Evolutionary conservation across 1,140 invertebrate species (phyloP).

Genomic region (Halyomorpha halys): DNA sequence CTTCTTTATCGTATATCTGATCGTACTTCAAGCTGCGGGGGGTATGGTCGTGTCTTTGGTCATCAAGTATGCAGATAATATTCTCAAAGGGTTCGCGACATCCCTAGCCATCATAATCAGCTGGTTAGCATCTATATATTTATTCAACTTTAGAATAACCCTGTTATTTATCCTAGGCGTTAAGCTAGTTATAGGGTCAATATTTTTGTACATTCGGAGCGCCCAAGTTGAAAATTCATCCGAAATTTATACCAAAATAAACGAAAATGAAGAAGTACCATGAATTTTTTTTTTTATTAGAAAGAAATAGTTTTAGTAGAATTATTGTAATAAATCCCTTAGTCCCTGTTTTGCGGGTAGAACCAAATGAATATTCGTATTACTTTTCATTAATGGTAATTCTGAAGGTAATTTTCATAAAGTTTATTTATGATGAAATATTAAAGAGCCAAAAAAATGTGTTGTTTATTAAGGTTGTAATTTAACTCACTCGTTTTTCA

Average conservation of each 20-base stretch:
- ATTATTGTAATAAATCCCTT: too few species aligned
- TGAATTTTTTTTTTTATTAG: too few species aligned
- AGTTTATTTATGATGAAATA: too few species aligned
- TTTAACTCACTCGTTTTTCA: too few species aligned
- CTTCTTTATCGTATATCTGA: slow-evolving; percentile 70
- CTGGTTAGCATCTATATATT: slow-evolving; percentile 83
- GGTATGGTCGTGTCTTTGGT: slow-evolving; percentile 89
- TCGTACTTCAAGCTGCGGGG: slow-evolving; percentile 75
- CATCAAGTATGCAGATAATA: slow-evolving; percentile 95
- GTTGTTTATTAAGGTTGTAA: too few species aligned
- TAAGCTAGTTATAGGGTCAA: slow-evolving; percentile 79
- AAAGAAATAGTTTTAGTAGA: too few species aligned
- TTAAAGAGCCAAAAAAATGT: too few species aligned
- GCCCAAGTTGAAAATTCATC: slow-evolving; percentile 2
- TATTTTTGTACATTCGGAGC: slow-evolving; percentile 80
- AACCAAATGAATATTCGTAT: too few species aligned
- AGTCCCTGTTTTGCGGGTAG: too few species aligned
- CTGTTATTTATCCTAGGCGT: slow-evolving; percentile 82
- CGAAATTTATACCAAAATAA: not conserved
- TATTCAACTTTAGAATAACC: slow-evolving; percentile 84
- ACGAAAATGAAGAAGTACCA: too few species aligned
- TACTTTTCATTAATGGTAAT: too few species aligned
- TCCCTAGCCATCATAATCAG: slow-evolving; percentile 91
- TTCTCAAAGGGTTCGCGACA: slow-evolving; percentile 83
- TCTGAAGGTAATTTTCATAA: too few species aligned